Conservation (phyloP, 2,888 invertebrate genomes). For the Protophormia terraenovae region DNA sequence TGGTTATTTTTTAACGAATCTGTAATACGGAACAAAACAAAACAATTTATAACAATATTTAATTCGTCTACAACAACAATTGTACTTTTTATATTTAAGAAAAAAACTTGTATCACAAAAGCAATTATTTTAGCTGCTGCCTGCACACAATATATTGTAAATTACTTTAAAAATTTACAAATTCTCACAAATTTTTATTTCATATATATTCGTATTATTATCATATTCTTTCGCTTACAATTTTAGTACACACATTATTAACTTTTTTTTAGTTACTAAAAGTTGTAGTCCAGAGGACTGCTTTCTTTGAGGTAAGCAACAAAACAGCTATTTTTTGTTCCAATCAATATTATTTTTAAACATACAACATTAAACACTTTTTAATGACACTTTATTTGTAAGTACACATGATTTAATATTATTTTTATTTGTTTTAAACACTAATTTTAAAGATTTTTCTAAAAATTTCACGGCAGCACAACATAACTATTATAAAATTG, state of each 20-base stretch:
- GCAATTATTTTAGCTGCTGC: background rate
- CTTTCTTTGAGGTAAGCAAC: background rate
- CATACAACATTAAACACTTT: background rate
- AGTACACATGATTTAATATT: background rate
- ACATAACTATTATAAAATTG: constrained; percentile 56
- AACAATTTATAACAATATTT: background rate
- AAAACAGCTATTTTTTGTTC: background rate
- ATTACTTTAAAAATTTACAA: too few species aligned
- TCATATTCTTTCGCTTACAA: too few species aligned
- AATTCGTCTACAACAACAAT: background rate
- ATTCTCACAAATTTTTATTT: too few species aligned
- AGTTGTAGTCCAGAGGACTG: too few species aligned
- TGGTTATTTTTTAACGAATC: background rate
- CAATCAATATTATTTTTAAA: background rate
- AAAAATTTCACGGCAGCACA: background rate
- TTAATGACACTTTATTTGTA: background rate
- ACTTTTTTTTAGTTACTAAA: too few species aligned
- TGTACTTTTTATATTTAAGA: background rate
- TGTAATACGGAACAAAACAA: background rate
- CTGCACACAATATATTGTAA: too few species aligned
- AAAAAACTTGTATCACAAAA: background rate
- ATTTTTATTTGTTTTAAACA: background rate
- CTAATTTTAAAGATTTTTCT: background rate
- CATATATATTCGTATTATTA: too few species aligned
- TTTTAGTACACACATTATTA: too few species aligned